A percentile compares a stretch with the other conserved stretches of the same genome.
Conservation (phyloP, 2,888 invertebrate genomes). For the Orchesellides sinensis region DNA sequence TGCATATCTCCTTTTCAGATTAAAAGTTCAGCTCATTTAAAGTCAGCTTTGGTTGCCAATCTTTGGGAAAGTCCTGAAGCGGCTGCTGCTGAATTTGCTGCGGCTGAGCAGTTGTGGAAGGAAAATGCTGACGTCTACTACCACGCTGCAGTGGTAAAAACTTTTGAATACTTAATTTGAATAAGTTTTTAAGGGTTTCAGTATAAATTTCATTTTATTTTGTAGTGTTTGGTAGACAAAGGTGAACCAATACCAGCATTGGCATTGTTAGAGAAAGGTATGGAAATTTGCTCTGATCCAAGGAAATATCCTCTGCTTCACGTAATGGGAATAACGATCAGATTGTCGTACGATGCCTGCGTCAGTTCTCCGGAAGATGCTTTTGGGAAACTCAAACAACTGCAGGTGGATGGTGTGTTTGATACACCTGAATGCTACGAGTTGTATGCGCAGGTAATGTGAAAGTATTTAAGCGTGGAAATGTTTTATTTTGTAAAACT, state of each 20-base stretch:
- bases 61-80: slow-evolving; percentile 20
- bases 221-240: slow-evolving; percentile 47
- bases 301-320: slow-evolving; percentile 36
- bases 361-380: not conserved
- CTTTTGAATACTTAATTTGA: not conserved
- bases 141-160: slow-evolving; percentile 55
- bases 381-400: slow-evolving; percentile 4
- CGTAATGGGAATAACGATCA: slow-evolving; percentile 27
- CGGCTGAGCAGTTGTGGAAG: slow-evolving; percentile 54
- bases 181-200: too few species aligned
- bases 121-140: slow-evolving; percentile 65
- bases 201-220: not conserved
- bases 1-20: slow-evolving; percentile 24
- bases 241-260: slow-evolving; percentile 35
- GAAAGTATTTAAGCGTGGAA: not conserved
- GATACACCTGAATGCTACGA: slow-evolving; percentile 64
- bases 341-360: slow-evolving; percentile 10
- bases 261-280: slow-evolving; percentile 48
- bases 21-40: slow-evolving; percentile 61
- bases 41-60: slow-evolving; percentile 33
- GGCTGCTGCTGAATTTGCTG: slow-evolving; percentile 32
- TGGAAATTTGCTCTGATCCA: slow-evolving; percentile 23
- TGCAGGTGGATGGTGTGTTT: slow-evolving; percentile 45
- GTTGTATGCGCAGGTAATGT: slow-evolving; percentile 45
- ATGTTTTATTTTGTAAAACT: not conserved